Percentiles rank a stretch among this genome's conserved stretches.
Evolutionary conservation across 2,888 invertebrate genomes (phyloP).

Genomic region (Phaedon cochleariae): DNA sequence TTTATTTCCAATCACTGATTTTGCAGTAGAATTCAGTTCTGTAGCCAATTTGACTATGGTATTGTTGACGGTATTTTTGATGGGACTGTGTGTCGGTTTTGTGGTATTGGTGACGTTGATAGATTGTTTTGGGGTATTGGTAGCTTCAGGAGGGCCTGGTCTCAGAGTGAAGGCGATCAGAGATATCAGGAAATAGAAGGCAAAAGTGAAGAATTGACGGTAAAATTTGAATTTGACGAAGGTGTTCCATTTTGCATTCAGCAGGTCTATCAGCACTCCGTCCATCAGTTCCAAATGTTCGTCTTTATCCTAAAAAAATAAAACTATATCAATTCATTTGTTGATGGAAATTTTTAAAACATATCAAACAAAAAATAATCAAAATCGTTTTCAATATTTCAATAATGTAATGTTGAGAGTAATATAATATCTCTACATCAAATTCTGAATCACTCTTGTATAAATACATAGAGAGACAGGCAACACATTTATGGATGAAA

Average conservation of each 20-base stretch:
- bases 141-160: constrained; percentile 75
- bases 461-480: too few species aligned
- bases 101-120: constrained; percentile 19
- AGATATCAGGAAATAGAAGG: constrained; percentile 89
- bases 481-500: too few species aligned
- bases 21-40: background rate
- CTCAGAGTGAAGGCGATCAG: constrained; percentile 88
- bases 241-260: constrained; percentile 98
- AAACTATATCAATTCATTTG: too few species aligned
- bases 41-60: constrained; percentile 9
- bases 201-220: constrained; percentile 89
- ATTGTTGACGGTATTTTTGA: constrained; percentile 33
- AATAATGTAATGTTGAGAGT: too few species aligned
- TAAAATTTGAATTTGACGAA: constrained; percentile 96
- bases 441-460: too few species aligned
- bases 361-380: too few species aligned
- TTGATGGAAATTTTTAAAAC: too few species aligned
- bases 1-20: constrained; percentile 16
- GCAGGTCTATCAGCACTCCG: constrained; percentile 90
- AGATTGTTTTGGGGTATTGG: constrained; percentile 42
- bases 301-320: constrained; percentile 81
- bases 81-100: constrained; percentile 19
- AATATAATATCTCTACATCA: too few species aligned
- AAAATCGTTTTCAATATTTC: too few species aligned
- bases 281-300: constrained; percentile 95